Base-by-base conservation (phyloP, 2,113 vertebrate species). In the Megatriorchis doriae region DNA sequence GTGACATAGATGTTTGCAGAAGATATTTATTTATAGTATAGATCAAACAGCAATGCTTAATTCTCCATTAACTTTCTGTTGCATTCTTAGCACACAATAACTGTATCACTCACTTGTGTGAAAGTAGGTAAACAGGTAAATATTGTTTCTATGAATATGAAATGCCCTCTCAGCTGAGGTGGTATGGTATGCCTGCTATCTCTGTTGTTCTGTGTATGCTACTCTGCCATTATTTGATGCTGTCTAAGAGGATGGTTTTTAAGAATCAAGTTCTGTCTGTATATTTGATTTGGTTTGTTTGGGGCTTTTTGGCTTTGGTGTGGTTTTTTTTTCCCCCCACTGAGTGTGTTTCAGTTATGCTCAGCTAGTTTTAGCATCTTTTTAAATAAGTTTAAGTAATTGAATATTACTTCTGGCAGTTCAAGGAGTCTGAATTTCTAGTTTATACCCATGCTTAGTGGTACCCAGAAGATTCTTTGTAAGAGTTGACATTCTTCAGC, bases 301-400 rank as follows among this genome's bases (percentile, higher is more conserved):
- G 29, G 40, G 19, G 1, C 31, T 63, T 66, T 80, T 62, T 40
- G 7, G 0, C 17, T 70, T 56, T 7, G 12, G 16, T 77, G 34
- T 38, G 5, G 1, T 12, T 25, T 48, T 5, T 25, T 48, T 5
- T 40, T 8, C 1, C 2, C 12, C 10, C 14, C 31, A 4, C 9
- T 1, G 4, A 38, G 11, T 32, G 14, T 72, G 6, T 8, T 87
- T 77, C 34, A 48, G 16, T 25, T 78, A 5, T 50, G 20, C 26
- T 81, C 8, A 90, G 43, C 26, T 65, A 27, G 31, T n/a, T 88
- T 79, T 38, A 68, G 22, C 36, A 34, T 58, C 43, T 66, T 81
- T 81, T 25, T 4, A 85, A 78, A 42, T 25, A 13, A 5, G 1
- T 52, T 67, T 65, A 25, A 90, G 47, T 48, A 73, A 32, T 47